Evolutionary conservation across 2,888 invertebrate genomes (phyloP).

Genomic region (Orthonevra nobilis): DNA sequence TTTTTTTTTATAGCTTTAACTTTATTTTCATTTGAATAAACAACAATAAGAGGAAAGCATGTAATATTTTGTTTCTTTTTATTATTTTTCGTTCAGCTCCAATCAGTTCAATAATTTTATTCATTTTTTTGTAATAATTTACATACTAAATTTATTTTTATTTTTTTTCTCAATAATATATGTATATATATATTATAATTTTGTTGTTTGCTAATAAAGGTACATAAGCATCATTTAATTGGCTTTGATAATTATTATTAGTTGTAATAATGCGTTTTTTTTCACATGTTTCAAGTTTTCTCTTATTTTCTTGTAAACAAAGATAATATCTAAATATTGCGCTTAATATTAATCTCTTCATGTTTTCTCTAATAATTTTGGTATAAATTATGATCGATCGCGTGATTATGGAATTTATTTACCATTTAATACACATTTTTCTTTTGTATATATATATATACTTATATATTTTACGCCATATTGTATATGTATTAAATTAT

Average conservation of each 20-base stretch:
- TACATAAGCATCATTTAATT: conserved; percentile 71
- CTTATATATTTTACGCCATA: conserved; percentile 48
- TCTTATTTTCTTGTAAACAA: conserved; percentile 56
- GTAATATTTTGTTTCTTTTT: conserved; percentile 43
- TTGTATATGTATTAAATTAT: conserved; percentile 37
- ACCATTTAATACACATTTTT: conserved; percentile 7
- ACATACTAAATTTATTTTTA: conserved; percentile 28
- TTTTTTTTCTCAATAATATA: conserved; percentile 43
- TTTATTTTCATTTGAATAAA: conserved; percentile 36
- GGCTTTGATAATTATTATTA: conserved; percentile 69
- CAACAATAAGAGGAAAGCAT: conserved; percentile 67
- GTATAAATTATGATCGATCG: conserved; percentile 16
- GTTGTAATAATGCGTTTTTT: conserved; percentile 50
- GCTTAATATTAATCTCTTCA: conserved; percentile 49
- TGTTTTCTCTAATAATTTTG: conserved; percentile 27
- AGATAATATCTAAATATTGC: conserved; percentile 60
- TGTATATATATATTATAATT: too few species aligned
- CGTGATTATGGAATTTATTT: conserved; percentile 54
- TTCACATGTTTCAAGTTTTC: conserved; percentile 5
- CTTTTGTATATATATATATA: conserved; percentile 27
- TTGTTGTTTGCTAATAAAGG: conserved; percentile 70
- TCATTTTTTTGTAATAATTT: conserved; percentile 48
- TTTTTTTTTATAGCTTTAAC: neutral
- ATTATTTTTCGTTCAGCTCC: conserved; percentile 53
- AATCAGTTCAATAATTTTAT: conserved; percentile 59